A percentile compares a stretch with the other conserved stretches of the same genome.
phyloP scores from a whole-genome alignment of 92 coral and sea anemone species.

The Micromussa lordhowensis region DNA sequence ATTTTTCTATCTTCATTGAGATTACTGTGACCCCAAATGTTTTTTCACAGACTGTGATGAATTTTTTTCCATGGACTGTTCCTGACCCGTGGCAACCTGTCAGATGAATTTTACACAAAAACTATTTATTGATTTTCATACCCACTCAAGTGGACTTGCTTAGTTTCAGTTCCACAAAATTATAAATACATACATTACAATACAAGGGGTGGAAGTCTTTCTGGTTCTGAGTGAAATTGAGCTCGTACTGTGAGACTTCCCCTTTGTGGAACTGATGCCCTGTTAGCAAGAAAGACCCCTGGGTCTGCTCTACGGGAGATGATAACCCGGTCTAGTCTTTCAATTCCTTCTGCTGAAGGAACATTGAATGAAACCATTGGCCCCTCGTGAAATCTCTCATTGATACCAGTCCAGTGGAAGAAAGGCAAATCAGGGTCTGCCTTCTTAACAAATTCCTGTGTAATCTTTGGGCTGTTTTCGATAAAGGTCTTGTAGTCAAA shows the following conservation, averaged over 20 bases:
- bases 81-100: no score
- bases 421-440: conserved; percentile 29
- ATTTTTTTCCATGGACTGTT: no score
- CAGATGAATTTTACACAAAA: no score
- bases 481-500: conserved; percentile 35
- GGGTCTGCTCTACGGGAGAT: conserved; percentile 24
- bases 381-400: conserved; percentile 15
- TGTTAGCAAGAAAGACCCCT: conserved; percentile 36
- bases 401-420: conserved; percentile 31
- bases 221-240: not conserved
- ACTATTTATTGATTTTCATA: no score
- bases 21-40: no score
- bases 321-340: conserved; percentile 2
- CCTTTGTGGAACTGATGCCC: conserved; percentile 29
- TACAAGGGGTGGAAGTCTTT: no score
- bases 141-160: no score
- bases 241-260: conserved; percentile 17
- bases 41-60: no score
- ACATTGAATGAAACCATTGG: conserved; percentile 23
- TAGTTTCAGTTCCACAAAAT: no score
- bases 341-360: conserved; percentile 1
- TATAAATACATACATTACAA: no score
- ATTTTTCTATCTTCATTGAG: no score
- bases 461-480: conserved; percentile 13
- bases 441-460: conserved; percentile 17